Conservation (phyloP, 2,113 vertebrate genomes). For the Tiliqua scincoides region DNA sequence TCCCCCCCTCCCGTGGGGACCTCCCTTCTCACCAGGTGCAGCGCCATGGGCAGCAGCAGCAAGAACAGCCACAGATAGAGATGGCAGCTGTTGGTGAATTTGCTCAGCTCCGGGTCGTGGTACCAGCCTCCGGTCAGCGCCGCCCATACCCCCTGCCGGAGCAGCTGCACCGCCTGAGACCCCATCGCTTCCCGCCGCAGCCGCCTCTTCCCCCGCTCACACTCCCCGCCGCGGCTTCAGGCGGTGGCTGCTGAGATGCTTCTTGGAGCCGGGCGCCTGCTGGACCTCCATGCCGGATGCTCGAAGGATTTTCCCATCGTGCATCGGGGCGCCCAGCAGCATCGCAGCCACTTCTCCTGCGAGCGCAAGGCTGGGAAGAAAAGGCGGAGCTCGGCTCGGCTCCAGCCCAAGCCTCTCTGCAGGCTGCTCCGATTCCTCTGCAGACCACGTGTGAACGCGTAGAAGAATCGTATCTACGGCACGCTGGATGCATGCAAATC, state of each 20-base stretch:
- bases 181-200: slow-evolving; percentile 74
- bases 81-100: slow-evolving; percentile 95
- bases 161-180: slow-evolving; percentile 89
- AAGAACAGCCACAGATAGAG: slow-evolving; percentile 96
- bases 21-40: slow-evolving; percentile 90
- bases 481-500: too few species aligned
- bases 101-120: slow-evolving; percentile 95
- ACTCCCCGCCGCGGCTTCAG: not conserved
- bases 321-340: slow-evolving; percentile 11
- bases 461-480: too few species aligned
- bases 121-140: slow-evolving; percentile 95
- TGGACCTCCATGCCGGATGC: slow-evolving; percentile 41
- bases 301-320: slow-evolving; percentile 56
- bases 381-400: not conserved
- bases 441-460: too few species aligned
- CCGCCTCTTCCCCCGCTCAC: slow-evolving; percentile 51
- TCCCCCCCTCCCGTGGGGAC: not conserved
- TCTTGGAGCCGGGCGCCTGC: not conserved
- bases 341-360: not conserved
- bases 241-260: not conserved
- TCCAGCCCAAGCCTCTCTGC: not conserved
- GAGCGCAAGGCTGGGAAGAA: not conserved
- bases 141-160: slow-evolving; percentile 95
- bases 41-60: slow-evolving; percentile 88
- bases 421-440: too few species aligned